Evolutionary conservation across 92 coral and sea anemone species (phyloP).

Genomic region (Zoanthus sociatus): DNA sequence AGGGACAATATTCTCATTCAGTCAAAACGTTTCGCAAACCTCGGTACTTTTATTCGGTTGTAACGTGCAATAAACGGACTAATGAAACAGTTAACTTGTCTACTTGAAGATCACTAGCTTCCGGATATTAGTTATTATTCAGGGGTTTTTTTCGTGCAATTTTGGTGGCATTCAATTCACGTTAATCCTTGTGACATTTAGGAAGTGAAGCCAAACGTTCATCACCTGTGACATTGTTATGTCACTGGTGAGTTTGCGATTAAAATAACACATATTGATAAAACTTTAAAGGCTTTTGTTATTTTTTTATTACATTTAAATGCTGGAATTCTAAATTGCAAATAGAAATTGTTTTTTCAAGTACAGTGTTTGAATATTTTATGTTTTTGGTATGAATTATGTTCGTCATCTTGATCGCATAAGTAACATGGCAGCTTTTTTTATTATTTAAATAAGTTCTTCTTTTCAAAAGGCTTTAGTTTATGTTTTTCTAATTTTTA

Average conservation of each 20-base stretch:
- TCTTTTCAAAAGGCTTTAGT: neutral
- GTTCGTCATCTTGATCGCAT: neutral
- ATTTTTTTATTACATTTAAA: neutral
- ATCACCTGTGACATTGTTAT: constrained; percentile 12
- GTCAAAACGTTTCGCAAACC: neutral
- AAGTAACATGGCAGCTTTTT: neutral
- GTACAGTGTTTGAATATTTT: too few species aligned
- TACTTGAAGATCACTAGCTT: neutral
- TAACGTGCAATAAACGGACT: constrained; percentile 6
- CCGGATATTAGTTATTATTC: neutral
- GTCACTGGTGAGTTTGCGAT: neutral
- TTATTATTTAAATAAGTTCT: neutral
- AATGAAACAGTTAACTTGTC: neutral
- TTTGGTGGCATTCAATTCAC: neutral
- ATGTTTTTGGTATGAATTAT: neutral
- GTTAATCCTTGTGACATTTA: neutral
- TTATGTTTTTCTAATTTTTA: neutral
- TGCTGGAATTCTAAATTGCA: too few species aligned
- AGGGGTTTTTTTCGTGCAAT: neutral
- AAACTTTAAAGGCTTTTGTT: neutral
- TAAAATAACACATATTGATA: neutral
- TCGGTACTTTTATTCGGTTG: neutral
- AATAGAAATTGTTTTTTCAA: neutral
- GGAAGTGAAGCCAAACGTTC: neutral
- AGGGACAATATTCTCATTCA: neutral